Base-by-base conservation (phyloP, 2,888 invertebrate genomes). In the Acronicta psi region DNA sequence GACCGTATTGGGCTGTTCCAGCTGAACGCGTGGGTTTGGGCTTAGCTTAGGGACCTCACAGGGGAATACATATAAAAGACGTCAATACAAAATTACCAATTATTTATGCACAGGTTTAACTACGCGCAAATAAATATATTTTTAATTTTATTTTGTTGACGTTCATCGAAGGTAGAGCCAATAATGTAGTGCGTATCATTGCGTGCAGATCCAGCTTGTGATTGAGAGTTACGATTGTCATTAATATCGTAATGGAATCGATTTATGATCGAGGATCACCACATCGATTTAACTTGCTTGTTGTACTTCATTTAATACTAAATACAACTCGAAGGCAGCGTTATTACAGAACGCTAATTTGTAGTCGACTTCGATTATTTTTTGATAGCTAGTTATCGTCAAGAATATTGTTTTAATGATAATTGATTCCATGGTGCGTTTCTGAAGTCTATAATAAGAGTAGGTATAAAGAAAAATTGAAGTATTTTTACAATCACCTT, bases 141-240 rank as follows among this genome's bases (percentile, higher is more conserved):
- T 25, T 31, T 13, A 34, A 64, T 74, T 75, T 78, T 73, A 69
- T 75, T 77, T 75, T 78, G 77, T 80, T 77, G 79, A 78, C 79
- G 66, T 71, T 82, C 71, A 79, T 77, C 56, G 57, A 76, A 71
- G 78, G 73, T 66, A 69, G 29, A 44, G 41, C 57, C 73, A 63
- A 68, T 77, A 70, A 74, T 74, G 77, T 81, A 79, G 79, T 80
- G 82, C 78, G 78, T 82, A 80, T 80, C 79, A 68, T 73, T 81
- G 82, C 82, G 79, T 80, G 84, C 84, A 80, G 81, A 82, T 86
- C 80, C 82, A 79, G 81, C 79, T 81, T 81, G 85, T 88, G 89
- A 90, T 89, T 88, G 83, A 88, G 87, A 90, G 86, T 89, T 90
- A 90, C 86, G 89, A 88, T 88, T 88, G 86, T 87, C 89, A 89